Evolutionary conservation across 2,888 invertebrate species (phyloP), one percentile per base, ranked within the genome.

Genomic region (Limulus polyphemus): DNA sequence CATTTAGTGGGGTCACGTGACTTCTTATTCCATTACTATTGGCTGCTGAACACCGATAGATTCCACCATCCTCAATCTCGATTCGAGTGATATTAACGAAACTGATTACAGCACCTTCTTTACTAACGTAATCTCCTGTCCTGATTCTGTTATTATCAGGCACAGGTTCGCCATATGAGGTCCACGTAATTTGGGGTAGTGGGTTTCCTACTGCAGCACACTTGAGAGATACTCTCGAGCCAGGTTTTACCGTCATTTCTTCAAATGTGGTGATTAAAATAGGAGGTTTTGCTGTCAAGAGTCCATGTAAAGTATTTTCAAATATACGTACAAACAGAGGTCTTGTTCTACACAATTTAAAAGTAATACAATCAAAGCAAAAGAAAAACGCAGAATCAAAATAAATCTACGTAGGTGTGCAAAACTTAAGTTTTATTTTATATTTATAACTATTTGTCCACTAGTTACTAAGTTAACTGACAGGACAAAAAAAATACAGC

Each of bases 101-200:
- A 59, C 69, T 68, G 47, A 67, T 62, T 11, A 69, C 66, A 55
- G 57, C 60, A 1, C 67, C 68, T 51, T 68, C 68, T 11, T 63
- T 59, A 17, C 67, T 68, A 32, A 69, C 69, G 54, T 67, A 67
- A 60, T 69, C 69, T 11, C 67, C 68, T 7, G 65, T 57, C 7
- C 68, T 61, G 46, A 65, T 65, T 52, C 69, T 65, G 32, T 62
- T 61, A 7, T 63, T 63, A 55, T 67, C 68, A 49, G 63, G 67
- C 17, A 69, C 64, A 1, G 66, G 68, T 13, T 54, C 46, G 49
- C 63, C 68, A 58, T 69, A 69, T 0, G 65, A 60, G 48, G 60
- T 65, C 70, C 70, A 70, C 14, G 64, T 65, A 13, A 70, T 66
- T 60, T 69, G 67, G 9, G 70, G 70, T 12, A 70, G 17, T 11